These are phyloP conservation scores for Toxostoma redivivum DNA, from an alignment of 2,113 vertebrate genomes.

Conservation along the genomic window DNA sequence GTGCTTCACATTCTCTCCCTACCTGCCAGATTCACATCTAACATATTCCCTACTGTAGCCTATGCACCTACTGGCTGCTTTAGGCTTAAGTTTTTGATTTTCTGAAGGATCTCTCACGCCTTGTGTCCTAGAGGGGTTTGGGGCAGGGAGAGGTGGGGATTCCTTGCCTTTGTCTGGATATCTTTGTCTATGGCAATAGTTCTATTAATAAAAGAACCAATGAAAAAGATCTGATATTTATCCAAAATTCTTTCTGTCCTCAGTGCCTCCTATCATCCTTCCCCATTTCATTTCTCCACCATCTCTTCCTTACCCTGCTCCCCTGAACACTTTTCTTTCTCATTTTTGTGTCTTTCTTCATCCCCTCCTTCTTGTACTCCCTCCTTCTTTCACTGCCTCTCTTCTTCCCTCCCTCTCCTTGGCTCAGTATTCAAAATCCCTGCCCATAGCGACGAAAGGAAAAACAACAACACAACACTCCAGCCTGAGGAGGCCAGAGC, in stretches of 20 bases:
- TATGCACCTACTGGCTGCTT: neutral
- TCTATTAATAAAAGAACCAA: neutral
- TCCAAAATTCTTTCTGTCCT: neutral
- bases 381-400: conserved; percentile 24
- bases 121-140: neutral
- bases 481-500: conserved; percentile 49
- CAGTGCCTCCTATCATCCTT: neutral
- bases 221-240: neutral
- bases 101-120: neutral
- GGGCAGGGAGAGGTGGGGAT: neutral
- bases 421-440: conserved; percentile 59
- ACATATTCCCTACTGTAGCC: neutral
- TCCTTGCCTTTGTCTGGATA: neutral
- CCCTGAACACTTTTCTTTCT: neutral
- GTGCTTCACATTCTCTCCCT: neutral
- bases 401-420: conserved; percentile 52
- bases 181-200: neutral
- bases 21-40: neutral
- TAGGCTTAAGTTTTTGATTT: neutral
- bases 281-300: neutral
- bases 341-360: conserved; percentile 16
- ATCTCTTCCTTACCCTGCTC: neutral
- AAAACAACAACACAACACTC: conserved; percentile 76
- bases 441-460: conserved; percentile 73
- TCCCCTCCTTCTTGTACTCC: neutral